Evolutionary conservation across 1,140 invertebrate species (phyloP).

Genomic region (Mercenaria mercenaria): DNA sequence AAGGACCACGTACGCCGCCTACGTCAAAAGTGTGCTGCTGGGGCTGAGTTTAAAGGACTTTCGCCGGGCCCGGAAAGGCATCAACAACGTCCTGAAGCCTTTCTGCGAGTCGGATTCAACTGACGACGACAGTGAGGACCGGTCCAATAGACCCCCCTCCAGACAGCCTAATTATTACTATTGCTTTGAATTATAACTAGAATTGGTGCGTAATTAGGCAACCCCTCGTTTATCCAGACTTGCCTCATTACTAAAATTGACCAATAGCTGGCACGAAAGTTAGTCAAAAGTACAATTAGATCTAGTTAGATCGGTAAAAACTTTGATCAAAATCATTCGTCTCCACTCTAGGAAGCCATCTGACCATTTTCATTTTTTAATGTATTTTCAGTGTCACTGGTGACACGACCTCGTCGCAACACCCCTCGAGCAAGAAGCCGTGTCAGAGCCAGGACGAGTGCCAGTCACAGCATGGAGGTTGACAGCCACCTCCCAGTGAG

Average conservation of each 20-base stretch:
- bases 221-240: constrained; percentile 42
- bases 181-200: constrained; percentile 48
- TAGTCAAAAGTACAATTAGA: constrained; percentile 45
- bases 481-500: constrained; percentile 36
- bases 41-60: constrained; percentile 43
- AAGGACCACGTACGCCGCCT: constrained; percentile 51
- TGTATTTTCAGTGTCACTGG: constrained; percentile 46
- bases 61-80: constrained; percentile 33
- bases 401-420: constrained; percentile 45
- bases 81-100: constrained; percentile 47
- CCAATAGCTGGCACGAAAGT: constrained; percentile 41
- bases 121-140: constrained; percentile 47
- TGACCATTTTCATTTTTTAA: constrained; percentile 30
- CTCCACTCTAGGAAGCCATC: constrained; percentile 47
- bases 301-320: constrained; percentile 46
- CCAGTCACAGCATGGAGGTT: constrained; percentile 51
- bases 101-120: constrained; percentile 45
- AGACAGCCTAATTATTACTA: no score
- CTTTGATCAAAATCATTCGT: constrained; percentile 42
- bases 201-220: constrained; percentile 40
- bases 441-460: constrained; percentile 42
- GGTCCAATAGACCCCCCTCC: constrained; percentile 39
- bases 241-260: constrained; percentile 27
- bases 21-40: constrained; percentile 53
- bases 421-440: constrained; percentile 48